Conservation (phyloP, 2,888 invertebrate genomes). For the Lumbricus terrestris region DNA sequence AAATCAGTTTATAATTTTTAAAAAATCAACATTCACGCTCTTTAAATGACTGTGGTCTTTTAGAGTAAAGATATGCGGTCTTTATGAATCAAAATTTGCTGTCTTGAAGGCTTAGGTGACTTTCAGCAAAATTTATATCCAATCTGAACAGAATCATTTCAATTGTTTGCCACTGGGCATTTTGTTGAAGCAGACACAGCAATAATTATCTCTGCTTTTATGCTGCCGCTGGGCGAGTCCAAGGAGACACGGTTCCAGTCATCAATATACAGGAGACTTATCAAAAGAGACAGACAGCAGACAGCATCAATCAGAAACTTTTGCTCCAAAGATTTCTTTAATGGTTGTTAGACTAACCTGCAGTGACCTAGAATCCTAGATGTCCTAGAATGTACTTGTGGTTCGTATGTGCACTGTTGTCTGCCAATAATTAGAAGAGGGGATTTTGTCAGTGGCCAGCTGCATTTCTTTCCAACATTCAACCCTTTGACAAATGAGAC, state of each 20-base stretch:
- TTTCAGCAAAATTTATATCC: not conserved
- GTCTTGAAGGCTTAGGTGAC: not conserved
- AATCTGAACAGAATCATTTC: not conserved
- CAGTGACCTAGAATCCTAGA: too few relatives aligned
- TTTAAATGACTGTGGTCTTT: not conserved
- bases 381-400: not conserved
- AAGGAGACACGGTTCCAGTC: too few relatives aligned
- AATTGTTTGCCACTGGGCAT: not conserved
- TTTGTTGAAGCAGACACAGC: not conserved
- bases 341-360: not conserved
- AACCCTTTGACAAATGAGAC: not conserved
- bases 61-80: not conserved
- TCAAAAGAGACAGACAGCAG: not conserved
- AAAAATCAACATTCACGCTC: not conserved
- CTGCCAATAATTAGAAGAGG: not conserved
- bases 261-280: not conserved
- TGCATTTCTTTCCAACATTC: not conserved
- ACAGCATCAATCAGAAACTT: not conserved
- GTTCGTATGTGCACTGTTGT: not conserved
- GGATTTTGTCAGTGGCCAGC: not conserved
- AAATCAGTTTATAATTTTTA: too few relatives aligned
- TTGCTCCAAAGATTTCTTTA: not conserved
- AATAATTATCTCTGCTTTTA: not conserved
- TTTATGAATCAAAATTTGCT: not conserved
- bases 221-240: not conserved